Base-by-base conservation (phyloP, 2,797 vertebrate species). In the Chromobotia macracanthus region DNA sequence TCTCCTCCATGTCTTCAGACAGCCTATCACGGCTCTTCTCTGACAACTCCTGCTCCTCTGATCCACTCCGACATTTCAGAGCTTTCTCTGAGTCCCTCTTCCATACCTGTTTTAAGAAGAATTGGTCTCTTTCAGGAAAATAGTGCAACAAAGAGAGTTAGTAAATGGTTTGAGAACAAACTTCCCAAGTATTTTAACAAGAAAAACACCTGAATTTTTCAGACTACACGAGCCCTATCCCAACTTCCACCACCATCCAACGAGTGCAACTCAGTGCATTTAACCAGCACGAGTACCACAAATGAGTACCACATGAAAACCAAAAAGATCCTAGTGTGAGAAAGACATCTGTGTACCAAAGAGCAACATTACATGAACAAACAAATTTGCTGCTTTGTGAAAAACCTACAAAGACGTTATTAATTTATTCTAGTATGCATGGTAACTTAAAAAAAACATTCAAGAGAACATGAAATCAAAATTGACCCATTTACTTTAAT, bases 81-180 rank as follows among this genome's bases (percentile, higher is more conserved):
- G 93, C 90, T 91, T 97, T 98, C 88, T 97, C 96, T 75, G 93
- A 94, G 88, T 97, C 96, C 82, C 95, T 95, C 95, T 95, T 97
- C 94, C 96, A 96, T 94, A 94, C 97, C 98, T 99, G 98, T 99
- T 97, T 98, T 97, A 99, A 99, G 96, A 99, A 99, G 97, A 99
- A 99, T 96, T 97, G 96, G 96, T 98, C 96, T 99, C 97, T 99
- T 99, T 99, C 97, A 99, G 98, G 96, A 99, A 99, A 99, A 99
- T 99, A 99, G 98, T 97, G 97, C 97, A 97, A 99, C 96, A 99
- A 98, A 99, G 92, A 99, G 96, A 97, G 97, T 99, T 99, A 99
- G 98, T 99, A 98, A 96, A 95, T 89, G 90, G 85, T 89, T 87
- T 90, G 86, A 4, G 28, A 86, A 88, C 86, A 90, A 86, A 86